phyloP scores from a whole-genome alignment of 2,888 invertebrate species.

The Aleiodes testaceus region DNA sequence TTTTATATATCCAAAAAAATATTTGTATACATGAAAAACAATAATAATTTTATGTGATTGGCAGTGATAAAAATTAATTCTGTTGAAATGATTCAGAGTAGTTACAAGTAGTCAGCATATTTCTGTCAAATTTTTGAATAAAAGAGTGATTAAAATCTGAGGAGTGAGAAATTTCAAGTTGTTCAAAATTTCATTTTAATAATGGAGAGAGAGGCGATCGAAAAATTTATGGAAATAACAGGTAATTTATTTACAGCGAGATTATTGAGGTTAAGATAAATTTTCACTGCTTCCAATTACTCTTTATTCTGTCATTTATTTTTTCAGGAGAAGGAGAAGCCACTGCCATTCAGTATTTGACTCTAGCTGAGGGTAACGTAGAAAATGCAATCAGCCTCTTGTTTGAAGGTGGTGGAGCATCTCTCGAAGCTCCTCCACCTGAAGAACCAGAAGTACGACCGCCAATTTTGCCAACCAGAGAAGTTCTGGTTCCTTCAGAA shows the following conservation, averaged over 20 bases:
- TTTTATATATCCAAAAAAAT: no score
- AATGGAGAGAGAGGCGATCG: constrained; percentile 67
- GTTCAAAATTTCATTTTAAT: neutral
- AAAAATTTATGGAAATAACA: constrained; percentile 70
- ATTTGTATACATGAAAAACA: no score
- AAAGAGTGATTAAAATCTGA: neutral
- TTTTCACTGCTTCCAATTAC: no score
- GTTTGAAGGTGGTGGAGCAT: constrained; percentile 63
- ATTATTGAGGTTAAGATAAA: neutral
- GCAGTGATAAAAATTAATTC: no score
- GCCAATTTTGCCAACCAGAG: constrained; percentile 68
- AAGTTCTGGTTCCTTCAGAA: constrained; percentile 67
- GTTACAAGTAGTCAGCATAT: neutral
- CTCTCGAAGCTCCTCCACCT: constrained; percentile 32
- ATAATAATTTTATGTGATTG: no score
- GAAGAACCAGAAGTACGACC: constrained; percentile 64
- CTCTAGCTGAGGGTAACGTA: constrained; percentile 68
- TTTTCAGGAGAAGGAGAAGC: constrained; percentile 65
- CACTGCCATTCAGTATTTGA: constrained; percentile 65
- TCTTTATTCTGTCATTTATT: neutral
- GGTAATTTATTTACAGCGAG: constrained; percentile 54
- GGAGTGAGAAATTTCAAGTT: neutral
- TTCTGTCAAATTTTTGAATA: neutral
- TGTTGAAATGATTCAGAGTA: no score
- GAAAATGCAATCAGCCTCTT: constrained; percentile 68